Evolutionary conservation across 2,113 vertebrate species (phyloP).

Genomic region (Marmota flaviventris): DNA sequence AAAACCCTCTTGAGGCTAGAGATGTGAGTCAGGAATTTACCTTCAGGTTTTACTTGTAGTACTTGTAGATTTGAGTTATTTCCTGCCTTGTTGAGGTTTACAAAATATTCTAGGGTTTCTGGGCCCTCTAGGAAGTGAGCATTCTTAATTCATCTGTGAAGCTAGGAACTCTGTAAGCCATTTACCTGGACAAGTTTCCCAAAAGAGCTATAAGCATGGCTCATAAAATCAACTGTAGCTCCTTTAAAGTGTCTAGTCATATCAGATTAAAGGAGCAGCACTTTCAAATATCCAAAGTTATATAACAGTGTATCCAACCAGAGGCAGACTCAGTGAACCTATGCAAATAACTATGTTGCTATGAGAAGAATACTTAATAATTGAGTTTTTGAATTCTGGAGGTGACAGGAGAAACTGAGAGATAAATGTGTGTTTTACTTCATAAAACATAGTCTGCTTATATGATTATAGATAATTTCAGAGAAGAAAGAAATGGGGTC

Average conservation of each 20-base stretch:
- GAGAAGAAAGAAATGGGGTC: background rate
- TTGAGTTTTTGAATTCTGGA: slow-evolving; percentile 20
- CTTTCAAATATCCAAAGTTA: background rate
- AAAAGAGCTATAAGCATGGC: background rate
- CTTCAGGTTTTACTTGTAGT: slow-evolving; percentile 26
- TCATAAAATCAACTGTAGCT: slow-evolving; percentile 22
- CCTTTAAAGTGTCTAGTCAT: slow-evolving; percentile 17
- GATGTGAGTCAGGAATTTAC: background rate
- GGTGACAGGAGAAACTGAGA: background rate
- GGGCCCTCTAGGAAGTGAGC: background rate
- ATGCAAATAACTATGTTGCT: background rate
- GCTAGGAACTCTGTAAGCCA: slow-evolving; percentile 12
- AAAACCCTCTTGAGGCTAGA: background rate
- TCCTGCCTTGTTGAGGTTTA: background rate
- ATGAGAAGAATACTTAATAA: slow-evolving; percentile 29
- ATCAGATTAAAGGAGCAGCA: slow-evolving; percentile 28
- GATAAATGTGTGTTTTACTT: slow-evolving; percentile 24
- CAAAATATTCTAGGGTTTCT: background rate
- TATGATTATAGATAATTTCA: slow-evolving; percentile 28
- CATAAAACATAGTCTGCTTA: slow-evolving; percentile 4
- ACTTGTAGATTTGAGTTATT: slow-evolving; percentile 37
- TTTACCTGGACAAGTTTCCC: slow-evolving; percentile 7
- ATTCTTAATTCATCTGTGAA: background rate
- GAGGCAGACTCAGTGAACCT: background rate
- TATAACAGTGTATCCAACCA: background rate